These are phyloP conservation scores for Peromyscus melanophrys DNA, from an alignment of 2,797 vertebrate genomes.

Conservation along the genomic window DNA sequence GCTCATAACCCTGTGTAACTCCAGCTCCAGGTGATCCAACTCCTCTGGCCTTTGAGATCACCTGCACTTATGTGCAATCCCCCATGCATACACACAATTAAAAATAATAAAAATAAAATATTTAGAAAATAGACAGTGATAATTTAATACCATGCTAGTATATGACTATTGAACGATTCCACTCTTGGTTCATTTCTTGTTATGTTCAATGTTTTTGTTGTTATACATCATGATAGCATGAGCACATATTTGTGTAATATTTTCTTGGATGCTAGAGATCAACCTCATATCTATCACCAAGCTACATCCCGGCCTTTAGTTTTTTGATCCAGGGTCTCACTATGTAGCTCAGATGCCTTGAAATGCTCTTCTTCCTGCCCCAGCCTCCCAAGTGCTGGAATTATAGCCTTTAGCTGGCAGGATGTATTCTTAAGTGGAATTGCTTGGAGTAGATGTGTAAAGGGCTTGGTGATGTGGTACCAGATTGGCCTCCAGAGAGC, in stretches of 20 bases:
- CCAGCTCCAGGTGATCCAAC: background rate
- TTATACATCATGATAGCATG: background rate
- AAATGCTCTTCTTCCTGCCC: background rate
- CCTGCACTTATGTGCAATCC: background rate
- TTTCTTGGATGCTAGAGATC: conserved; percentile 9
- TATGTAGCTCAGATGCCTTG: background rate
- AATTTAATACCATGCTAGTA: background rate
- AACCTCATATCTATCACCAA: background rate
- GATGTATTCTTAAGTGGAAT: background rate
- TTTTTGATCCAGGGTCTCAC: background rate
- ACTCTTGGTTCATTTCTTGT: conserved; percentile 34
- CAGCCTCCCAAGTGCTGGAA: background rate
- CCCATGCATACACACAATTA: background rate
- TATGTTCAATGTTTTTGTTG: conserved; percentile 30
- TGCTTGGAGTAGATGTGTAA: background rate
- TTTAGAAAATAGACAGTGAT: background rate
- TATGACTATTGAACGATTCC: background rate
- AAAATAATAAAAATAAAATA: background rate
- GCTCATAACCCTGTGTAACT: background rate
- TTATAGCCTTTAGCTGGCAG: background rate
- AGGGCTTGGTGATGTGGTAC: background rate
- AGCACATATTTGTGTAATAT: conserved; percentile 17
- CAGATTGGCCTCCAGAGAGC: conserved; percentile 21
- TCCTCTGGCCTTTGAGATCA: background rate
- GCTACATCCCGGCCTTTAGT: background rate